Conservation (phyloP, 2,888 invertebrate species). For the Lasius platythorax region DNA sequence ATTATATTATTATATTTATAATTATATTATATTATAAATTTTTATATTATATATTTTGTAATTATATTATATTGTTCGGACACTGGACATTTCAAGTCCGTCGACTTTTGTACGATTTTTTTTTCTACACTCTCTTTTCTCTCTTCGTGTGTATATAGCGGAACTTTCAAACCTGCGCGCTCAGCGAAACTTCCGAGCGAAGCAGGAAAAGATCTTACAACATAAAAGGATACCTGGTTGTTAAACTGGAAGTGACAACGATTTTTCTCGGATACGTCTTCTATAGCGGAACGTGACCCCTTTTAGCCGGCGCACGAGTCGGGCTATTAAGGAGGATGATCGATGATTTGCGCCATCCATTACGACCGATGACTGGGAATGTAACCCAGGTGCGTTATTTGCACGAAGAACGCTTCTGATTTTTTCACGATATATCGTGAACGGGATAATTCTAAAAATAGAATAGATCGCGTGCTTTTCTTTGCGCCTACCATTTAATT, state of each 20-base stretch:
- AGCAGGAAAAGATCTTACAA: slow-evolving; percentile 18
- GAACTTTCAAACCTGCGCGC: slow-evolving; percentile 21
- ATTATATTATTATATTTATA: too few species aligned
- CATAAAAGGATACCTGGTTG: slow-evolving; percentile 62
- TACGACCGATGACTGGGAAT: slow-evolving; percentile 68
- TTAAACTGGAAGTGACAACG: slow-evolving; percentile 76
- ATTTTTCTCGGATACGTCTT: slow-evolving; percentile 78
- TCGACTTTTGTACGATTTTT: slow-evolving; percentile 6
- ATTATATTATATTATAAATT: too few species aligned
- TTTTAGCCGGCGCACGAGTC: slow-evolving; percentile 69
- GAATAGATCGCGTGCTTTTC: background rate
- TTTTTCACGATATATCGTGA: background rate
- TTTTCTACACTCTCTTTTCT: background rate
- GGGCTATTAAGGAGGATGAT: slow-evolving; percentile 79
- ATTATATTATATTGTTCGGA: background rate
- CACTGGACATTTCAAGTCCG: background rate
- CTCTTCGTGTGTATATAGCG: background rate
- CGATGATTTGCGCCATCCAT: slow-evolving; percentile 79
- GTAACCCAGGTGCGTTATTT: slow-evolving; percentile 56
- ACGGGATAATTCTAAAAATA: slow-evolving; percentile 5
- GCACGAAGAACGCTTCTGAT: slow-evolving; percentile 38
- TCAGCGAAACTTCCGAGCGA: slow-evolving; percentile 34
- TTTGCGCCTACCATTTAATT: background rate
- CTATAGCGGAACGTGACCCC: slow-evolving; percentile 70
- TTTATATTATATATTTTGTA: too few species aligned